phyloP scores from a whole-genome alignment of 2,113 vertebrate species.

The Gymnogyps californianus region DNA sequence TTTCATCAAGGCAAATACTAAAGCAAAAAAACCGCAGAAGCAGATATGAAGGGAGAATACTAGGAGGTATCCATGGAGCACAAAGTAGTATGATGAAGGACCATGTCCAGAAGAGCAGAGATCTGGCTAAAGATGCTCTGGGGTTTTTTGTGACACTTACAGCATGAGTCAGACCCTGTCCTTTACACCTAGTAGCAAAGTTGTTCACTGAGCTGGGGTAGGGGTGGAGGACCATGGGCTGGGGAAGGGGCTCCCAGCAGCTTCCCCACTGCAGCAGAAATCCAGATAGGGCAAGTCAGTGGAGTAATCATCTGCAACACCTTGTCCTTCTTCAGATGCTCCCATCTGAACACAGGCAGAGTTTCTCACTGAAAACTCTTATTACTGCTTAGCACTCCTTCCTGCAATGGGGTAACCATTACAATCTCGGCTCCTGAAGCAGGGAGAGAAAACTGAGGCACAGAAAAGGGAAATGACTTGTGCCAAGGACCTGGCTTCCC shows the following conservation, averaged over 20 bases:
- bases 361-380: not conserved
- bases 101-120: not conserved
- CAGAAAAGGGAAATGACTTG: not conserved
- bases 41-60: not conserved
- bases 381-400: not conserved
- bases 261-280: not conserved
- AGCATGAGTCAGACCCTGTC: not conserved
- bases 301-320: not conserved
- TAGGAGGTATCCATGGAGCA: not conserved
- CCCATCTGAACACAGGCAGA: not conserved
- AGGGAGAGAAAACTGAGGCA: not conserved
- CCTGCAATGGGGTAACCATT: not conserved
- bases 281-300: not conserved
- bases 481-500: not conserved
- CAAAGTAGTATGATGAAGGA: not conserved
- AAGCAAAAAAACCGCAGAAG: not conserved
- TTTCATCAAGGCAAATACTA: not conserved
- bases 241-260: not conserved
- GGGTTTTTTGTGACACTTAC: not conserved
- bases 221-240: not conserved
- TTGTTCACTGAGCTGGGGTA: not conserved
- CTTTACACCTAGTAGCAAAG: not conserved
- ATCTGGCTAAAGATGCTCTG: not conserved
- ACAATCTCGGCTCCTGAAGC: not conserved
- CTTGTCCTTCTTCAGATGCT: not conserved